A percentile compares a stretch with the other conserved stretches of the same genome.
These are phyloP conservation scores for Callipepla californica DNA, from an alignment of 2,113 vertebrate genomes.

Conservation along the genomic window DNA sequence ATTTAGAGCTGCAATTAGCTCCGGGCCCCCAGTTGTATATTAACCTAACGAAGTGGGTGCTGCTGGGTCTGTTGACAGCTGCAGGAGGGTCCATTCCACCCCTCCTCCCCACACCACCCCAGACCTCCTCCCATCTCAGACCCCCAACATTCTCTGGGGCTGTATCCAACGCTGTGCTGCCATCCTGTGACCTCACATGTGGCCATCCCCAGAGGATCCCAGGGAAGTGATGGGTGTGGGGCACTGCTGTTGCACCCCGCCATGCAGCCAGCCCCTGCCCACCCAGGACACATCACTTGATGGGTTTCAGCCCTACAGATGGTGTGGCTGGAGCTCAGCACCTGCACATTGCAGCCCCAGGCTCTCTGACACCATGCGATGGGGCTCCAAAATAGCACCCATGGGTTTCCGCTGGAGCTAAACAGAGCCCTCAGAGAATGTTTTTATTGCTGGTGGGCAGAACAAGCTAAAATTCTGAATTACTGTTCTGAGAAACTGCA, in stretches of 20 bases:
- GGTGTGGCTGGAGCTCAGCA: not conserved
- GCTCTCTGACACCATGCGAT: rapidly evolving
- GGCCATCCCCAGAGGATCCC: no score
- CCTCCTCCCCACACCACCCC: not conserved
- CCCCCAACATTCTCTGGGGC: rapidly evolving
- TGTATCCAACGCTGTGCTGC: rapidly evolving
- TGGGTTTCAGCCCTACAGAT: not conserved
- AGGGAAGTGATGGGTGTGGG: not conserved
- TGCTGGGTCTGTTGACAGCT: not conserved
- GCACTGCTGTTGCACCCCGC: not conserved
- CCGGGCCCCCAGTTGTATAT: not conserved
- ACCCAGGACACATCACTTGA: not conserved
- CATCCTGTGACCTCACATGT: rapidly evolving
- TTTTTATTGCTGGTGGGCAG: not conserved
- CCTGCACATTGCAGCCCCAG: not conserved
- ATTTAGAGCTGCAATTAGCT: constrained; percentile 26
- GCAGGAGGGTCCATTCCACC: not conserved
- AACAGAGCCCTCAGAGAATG: not conserved
- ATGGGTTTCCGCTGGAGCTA: not conserved
- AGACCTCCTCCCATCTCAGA: not conserved
- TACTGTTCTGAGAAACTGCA: rapidly evolving
- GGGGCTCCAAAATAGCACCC: rapidly evolving
- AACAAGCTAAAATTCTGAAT: not conserved
- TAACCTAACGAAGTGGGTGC: not conserved
- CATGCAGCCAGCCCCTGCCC: rapidly evolving